phyloP scores from a whole-genome alignment of 1,140 invertebrate species.

The Bombus huntii region DNA sequence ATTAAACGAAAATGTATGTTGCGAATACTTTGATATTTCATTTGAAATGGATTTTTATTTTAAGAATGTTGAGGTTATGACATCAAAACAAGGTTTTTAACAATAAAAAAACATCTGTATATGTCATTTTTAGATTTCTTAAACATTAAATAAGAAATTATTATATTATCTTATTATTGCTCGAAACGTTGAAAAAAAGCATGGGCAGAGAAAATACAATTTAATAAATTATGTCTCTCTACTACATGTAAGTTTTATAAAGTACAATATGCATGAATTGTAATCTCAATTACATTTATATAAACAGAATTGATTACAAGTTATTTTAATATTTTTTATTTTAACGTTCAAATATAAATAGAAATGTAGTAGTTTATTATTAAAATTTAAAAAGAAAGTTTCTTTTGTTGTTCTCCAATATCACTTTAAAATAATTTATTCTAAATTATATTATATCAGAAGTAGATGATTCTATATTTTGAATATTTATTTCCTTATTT shows the following conservation, averaged over 20 bases:
- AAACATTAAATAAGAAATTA: conserved; percentile 24
- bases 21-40: conserved; percentile 25
- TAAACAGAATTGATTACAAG: conserved; percentile 5
- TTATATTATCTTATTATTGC: conserved; percentile 12
- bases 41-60: conserved; percentile 37
- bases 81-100: conserved; percentile 44
- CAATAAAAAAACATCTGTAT: conserved; percentile 26
- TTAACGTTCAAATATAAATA: background rate
- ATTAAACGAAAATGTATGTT: conserved; percentile 42
- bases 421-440: background rate
- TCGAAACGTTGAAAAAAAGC: background rate
- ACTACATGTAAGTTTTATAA: conserved; percentile 39
- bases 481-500: background rate
- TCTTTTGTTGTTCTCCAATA: background rate
- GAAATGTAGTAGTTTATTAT: background rate
- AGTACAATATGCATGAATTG: conserved; percentile 9
- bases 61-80: conserved; percentile 56
- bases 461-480: background rate
- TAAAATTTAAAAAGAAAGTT: background rate
- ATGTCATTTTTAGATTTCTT: conserved; percentile 18
- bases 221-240: conserved; percentile 46
- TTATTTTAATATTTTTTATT: background rate
- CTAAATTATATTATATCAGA: background rate
- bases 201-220: conserved; percentile 25
- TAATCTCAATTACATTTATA: background rate